Evolutionary conservation across 2,113 vertebrate genomes (phyloP), one percentile per base, ranked within the genome.

Genomic region (Athene noctua): DNA sequence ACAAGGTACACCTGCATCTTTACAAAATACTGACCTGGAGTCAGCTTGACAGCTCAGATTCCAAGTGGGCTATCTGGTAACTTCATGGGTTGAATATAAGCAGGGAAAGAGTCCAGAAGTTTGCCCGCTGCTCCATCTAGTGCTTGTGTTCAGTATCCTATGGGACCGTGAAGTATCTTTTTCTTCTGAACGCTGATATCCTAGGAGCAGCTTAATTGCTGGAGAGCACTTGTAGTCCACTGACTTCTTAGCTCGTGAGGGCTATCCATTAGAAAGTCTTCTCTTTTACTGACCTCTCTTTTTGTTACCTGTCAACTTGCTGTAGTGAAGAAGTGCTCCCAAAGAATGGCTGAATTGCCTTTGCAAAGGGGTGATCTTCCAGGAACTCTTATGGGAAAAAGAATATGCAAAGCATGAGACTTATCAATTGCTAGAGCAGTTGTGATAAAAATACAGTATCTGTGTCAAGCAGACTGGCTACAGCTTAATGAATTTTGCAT

Each of bases 101-200:
- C 61, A 54, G 54, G 18, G 47, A 81, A 75, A 54, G 40, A 80
- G 47, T 58, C 70, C 73, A 94, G 73, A 95, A 30, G 78, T 91
- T 97, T 94, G 90, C 78, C 63, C 88, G 30, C 52, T 96, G 95
- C 97, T 96, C 97, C 97, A 97, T 86, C 97, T 97, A 97, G 95
- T 96, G 97, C 86, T 96, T 85, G 80, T 65, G 44, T 62, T 88
- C 42, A 90, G 94, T 42, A 89, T 93, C 74, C 80, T 86, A 10
- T 19, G 84, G 49, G 36, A 66, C 42, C 1, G 2, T 15, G 32
- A 75, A 86, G 22, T 36, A 52, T 2, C 34, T 63, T 75, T 87
- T 70, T 54, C 42, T 90, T 87, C 62, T 49, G 49, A 92, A 75
- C 2, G 26, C 42, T 57, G 42, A 18, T 65, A 22, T 5, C 21